phyloP scores from a whole-genome alignment of 1,140 invertebrate genomes.

The Zaprionus africanus region DNA sequence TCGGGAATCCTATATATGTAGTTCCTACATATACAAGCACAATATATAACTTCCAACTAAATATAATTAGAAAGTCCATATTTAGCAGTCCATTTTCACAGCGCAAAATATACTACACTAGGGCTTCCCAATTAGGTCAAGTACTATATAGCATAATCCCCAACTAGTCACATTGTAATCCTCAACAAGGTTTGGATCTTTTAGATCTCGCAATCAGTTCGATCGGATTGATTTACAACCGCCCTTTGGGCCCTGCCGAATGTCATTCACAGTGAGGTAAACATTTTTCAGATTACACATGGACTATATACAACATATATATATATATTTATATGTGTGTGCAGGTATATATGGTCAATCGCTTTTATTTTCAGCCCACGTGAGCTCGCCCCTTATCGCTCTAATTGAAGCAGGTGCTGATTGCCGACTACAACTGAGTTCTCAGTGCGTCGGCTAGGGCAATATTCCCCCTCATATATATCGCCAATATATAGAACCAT shows the following conservation, averaged over 20 bases:
- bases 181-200: not conserved
- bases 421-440: slow-evolving; percentile 18
- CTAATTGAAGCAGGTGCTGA: slow-evolving; percentile 11
- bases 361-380: slow-evolving; percentile 23
- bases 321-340: not conserved
- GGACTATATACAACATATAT: not conserved
- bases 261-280: not conserved
- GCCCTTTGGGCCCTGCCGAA: slow-evolving; percentile 1
- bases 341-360: slow-evolving; percentile 4
- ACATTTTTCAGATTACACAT: not conserved
- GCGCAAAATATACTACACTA: not conserved
- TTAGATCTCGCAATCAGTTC: not conserved
- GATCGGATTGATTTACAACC: not conserved
- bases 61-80: no score
- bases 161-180: not conserved
- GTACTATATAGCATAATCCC: not conserved
- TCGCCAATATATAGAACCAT: not conserved
- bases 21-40: no score
- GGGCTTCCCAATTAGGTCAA: not conserved
- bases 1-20: no score
- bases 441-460: not conserved
- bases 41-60: no score
- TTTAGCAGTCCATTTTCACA: no score
- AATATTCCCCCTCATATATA: not conserved
- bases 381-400: slow-evolving; percentile 18